Conservation (phyloP, 1,140 invertebrate species). For the Drosophila albomicans region DNA sequence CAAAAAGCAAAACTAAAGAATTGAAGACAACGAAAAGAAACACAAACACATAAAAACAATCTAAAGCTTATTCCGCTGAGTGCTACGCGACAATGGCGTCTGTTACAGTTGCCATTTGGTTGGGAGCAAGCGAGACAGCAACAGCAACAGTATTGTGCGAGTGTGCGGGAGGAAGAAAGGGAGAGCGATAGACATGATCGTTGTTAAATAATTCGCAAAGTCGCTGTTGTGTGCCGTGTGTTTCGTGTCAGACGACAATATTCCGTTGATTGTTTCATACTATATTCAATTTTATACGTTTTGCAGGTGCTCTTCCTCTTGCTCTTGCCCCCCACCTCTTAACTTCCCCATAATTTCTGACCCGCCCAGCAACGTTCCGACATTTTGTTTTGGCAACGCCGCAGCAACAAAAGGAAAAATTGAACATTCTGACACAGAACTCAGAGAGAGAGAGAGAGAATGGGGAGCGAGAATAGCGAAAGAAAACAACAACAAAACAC, state of each 20-base stretch:
- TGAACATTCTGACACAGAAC: constrained; percentile 64
- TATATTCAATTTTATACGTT: constrained; percentile 66
- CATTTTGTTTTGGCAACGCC: constrained; percentile 78
- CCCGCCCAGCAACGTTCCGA: constrained; percentile 13
- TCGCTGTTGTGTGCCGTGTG: constrained; percentile 13
- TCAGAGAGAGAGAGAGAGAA: too few species aligned
- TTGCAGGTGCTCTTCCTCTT: background rate
- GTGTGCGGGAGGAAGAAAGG: background rate
- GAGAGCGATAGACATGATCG: constrained; percentile 27
- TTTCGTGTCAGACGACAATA: constrained; percentile 81
- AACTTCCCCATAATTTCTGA: background rate
- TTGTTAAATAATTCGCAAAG: constrained; percentile 37
- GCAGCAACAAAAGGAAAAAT: constrained; percentile 51
- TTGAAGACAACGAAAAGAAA: background rate
- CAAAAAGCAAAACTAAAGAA: constrained; percentile 41
- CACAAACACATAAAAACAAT: constrained; percentile 32
- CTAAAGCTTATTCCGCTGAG: constrained; percentile 63
- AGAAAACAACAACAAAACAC: background rate
- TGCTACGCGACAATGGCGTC: constrained; percentile 50
- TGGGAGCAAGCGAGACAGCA: background rate
- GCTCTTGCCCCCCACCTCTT: background rate
- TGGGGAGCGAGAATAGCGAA: too few species aligned
- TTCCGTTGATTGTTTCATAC: constrained; percentile 71
- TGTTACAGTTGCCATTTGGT: constrained; percentile 21
- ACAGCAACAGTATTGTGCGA: background rate